phyloP scores from a whole-genome alignment of 2,888 invertebrate species.

The Ormia ochracea region DNA sequence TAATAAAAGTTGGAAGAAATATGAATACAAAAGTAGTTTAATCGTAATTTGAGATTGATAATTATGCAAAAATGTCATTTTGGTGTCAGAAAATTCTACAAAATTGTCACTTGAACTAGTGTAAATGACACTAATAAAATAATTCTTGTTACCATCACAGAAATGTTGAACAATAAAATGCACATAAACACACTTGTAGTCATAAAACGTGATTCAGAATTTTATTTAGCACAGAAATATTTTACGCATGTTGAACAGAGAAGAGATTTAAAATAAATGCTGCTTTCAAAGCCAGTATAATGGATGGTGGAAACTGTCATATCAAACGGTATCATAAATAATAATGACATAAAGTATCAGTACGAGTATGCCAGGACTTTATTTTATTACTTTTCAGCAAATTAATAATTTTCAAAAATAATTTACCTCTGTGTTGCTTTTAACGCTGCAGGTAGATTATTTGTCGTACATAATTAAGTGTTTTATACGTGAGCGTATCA shows the following conservation, averaged over 20 bases:
- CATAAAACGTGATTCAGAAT: neutral
- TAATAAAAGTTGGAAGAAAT: neutral
- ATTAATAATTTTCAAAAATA: too few relatives aligned
- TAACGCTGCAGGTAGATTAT: too few relatives aligned
- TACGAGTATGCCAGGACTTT: too few relatives aligned
- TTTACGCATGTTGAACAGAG: neutral
- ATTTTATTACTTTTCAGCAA: too few relatives aligned
- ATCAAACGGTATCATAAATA: too few relatives aligned
- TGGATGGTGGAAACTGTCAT: too few relatives aligned
- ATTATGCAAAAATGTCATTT: slow-evolving; percentile 37
- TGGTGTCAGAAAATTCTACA: slow-evolving; percentile 32
- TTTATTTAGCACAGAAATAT: neutral
- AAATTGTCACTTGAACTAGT: slow-evolving; percentile 11
- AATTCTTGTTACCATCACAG: neutral
- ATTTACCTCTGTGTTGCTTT: too few relatives aligned
- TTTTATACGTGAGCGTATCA: too few relatives aligned
- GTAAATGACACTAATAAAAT: neutral
- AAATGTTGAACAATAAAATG: neutral
- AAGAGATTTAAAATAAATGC: neutral
- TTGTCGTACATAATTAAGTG: too few relatives aligned
- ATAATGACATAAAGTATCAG: too few relatives aligned
- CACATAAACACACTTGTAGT: neutral
- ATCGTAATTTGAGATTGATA: slow-evolving; percentile 9
- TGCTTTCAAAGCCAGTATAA: too few relatives aligned
- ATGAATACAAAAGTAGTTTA: neutral